Percentiles rank a stretch among this genome's conserved stretches.
phyloP scores from a whole-genome alignment of 2,888 invertebrate species.

The Hemicrepidius hirtus region DNA sequence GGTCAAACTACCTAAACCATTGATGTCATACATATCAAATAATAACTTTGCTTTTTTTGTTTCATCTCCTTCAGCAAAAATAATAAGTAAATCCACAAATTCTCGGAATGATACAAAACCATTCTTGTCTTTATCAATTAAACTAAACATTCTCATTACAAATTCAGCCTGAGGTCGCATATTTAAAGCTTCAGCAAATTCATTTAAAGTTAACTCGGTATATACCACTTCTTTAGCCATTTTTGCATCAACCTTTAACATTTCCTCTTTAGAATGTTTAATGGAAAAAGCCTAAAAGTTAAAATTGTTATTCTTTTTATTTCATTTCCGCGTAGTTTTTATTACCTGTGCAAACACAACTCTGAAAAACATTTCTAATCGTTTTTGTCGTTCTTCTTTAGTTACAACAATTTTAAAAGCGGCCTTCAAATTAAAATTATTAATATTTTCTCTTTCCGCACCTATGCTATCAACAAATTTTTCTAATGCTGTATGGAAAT shows the following conservation, averaged over 20 bases:
- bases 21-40: conserved; percentile 77
- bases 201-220: conserved; percentile 74
- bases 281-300: conserved; percentile 70
- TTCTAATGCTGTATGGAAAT: conserved; percentile 69
- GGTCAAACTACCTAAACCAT: conserved; percentile 71
- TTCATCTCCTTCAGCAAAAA: conserved; percentile 75
- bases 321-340: neutral
- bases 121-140: conserved; percentile 76
- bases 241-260: conserved; percentile 68
- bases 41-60: conserved; percentile 74
- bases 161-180: conserved; percentile 76
- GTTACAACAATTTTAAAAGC: conserved; percentile 70
- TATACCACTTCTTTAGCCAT: conserved; percentile 72
- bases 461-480: conserved; percentile 65
- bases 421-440: conserved; percentile 61
- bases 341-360: conserved; percentile 74
- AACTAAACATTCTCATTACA: conserved; percentile 74
- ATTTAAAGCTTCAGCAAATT: conserved; percentile 77
- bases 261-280: conserved; percentile 69
- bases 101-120: conserved; percentile 79
- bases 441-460: conserved; percentile 60
- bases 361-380: conserved; percentile 74
- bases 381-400: conserved; percentile 71
- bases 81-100: conserved; percentile 76
- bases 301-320: neutral